Base-by-base conservation (phyloP, 2,888 invertebrate species). In the Nysson spinosus region DNA sequence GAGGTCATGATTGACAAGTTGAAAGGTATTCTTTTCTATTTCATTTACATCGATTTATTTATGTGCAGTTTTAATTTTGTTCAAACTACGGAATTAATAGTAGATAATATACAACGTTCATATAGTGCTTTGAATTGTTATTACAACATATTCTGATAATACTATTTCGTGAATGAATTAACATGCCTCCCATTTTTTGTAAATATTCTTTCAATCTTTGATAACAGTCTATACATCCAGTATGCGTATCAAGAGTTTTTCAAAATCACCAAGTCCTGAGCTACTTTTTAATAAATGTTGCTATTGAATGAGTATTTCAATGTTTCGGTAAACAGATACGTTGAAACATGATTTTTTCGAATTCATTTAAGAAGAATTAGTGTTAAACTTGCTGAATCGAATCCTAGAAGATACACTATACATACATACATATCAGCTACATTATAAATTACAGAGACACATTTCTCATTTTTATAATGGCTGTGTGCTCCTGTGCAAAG, bases 1-100 rank as follows among this genome's bases (percentile, higher is more conserved):
- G 82, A 83, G 51, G 77, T 80, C n/a, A 85, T 85, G 85, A 86
- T 87, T 35, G 80, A 85, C 24, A 85, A 86, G 61, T 67, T 87
- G 14, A 82, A 83, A 85, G 86, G 86, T 86, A 84, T 30, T 43
- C 5, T 46, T 32, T n/a, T 30, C 57, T 52, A 50, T 30, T 40
- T 42, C 11, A 63, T 16, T 46, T 42, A 12, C 30, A 5, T 28
- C 44, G n/a, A 49, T 32, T 39, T 17, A 26, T n/a, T 7, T 35
- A 49, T 37, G n/a, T 9, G 11, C 4, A 28, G 4, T 39, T 39
- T 55, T 30, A 11, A 0, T n/a, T 19, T 54, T 12, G 14, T 19
- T 16, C 6, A 22, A 47, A 24, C 24, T 55, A 49, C 32, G 9
- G 37, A 50, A 20, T 57, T 35, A 20, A 49, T 12, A 17, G 14